Base-by-base conservation (phyloP, 2,113 vertebrate genomes). In the Varanus salvator region DNA sequence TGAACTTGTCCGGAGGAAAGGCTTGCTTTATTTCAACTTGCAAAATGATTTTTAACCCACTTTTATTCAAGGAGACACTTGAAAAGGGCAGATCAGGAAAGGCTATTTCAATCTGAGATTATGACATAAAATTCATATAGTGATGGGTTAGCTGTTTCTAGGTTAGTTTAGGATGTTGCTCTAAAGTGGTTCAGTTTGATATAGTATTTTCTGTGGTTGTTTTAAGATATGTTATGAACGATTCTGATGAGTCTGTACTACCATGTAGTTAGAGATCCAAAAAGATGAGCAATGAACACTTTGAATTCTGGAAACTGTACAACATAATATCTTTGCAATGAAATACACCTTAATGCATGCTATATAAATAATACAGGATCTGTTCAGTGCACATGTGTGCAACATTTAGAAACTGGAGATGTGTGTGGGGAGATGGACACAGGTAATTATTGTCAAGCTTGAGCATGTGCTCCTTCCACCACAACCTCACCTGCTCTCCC, bases 401-500 rank as follows among this genome's bases (percentile, higher is more conserved):
- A 44, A 44, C 38, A 23, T 57, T 6, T 23, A 52, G 31, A 9
- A 7, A 23, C 52, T 87, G 80, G 34, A 83, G 34, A 15, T 48
- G 3, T 50, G 25, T 48, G 3, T 50, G 66, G 21, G 34, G 50
- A 38, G 34, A 0, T 0, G 23, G 76, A 14, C n/a, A 27, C 48
- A 72, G 83, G 6, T 21, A 29, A 38, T 27, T 31, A 15, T 66
- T 84, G 54, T 29, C 71, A 23, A 12, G 11, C 9, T 34, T 44
- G 11, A 25, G 1, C 9, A 2, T 17, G 5, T 64, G 29, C 27
- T 38, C 72, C 4, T 50, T 29, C 44, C 9, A 34, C 50, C 72
- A 44, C 23, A 57, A 31, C 25, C 88, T 89, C 75, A 89, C 88
- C 82, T 78, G 82, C 15, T 76, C 60, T 84, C 48, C 74, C 82